Percentiles rank a stretch among this genome's conserved stretches.
Conservation (phyloP, 1,140 invertebrate genomes). For the Diorhabda carinulata region DNA sequence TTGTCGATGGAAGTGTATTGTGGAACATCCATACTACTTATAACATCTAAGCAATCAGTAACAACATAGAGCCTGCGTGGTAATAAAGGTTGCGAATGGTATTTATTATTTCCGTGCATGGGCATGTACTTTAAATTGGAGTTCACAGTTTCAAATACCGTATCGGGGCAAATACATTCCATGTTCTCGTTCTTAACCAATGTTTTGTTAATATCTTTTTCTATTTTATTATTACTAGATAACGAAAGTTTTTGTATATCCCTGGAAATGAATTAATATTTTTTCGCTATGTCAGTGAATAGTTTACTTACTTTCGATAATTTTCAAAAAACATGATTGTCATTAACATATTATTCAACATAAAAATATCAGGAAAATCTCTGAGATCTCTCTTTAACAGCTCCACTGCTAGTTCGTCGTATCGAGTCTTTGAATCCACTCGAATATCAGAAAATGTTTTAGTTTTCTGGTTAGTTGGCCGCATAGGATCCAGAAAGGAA, state of each 20-base stretch:
- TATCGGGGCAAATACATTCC: constrained; percentile 38
- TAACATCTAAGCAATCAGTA: constrained; percentile 72
- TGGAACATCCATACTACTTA: constrained; percentile 55
- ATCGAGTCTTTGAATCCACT: constrained; percentile 38
- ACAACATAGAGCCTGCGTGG: constrained; percentile 63
- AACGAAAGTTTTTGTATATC: constrained; percentile 27
- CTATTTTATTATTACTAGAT: constrained; percentile 25
- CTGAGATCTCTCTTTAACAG: constrained; percentile 58
- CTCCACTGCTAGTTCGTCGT: constrained; percentile 50
- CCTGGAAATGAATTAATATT: constrained; percentile 26
- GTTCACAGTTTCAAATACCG: constrained; percentile 35
- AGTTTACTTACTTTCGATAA: constrained; percentile 64
- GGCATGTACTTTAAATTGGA: constrained; percentile 37
- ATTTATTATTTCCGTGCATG: constrained; percentile 42
- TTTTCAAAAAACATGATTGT: constrained; percentile 73
- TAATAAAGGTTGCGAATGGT: constrained; percentile 53
- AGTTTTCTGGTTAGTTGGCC: background rate
- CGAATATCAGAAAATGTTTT: constrained; percentile 18
- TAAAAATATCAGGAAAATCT: constrained; percentile 60
- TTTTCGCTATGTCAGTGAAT: no score
- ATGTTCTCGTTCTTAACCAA: constrained; percentile 36
- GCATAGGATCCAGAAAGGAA: background rate
- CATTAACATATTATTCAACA: constrained; percentile 72
- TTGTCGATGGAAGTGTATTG: constrained; percentile 62
- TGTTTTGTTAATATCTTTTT: constrained; percentile 34